These are phyloP conservation scores for Gymnoscopelus braueri DNA, from an alignment of 2,797 vertebrate species.

Conservation along the genomic window DNA sequence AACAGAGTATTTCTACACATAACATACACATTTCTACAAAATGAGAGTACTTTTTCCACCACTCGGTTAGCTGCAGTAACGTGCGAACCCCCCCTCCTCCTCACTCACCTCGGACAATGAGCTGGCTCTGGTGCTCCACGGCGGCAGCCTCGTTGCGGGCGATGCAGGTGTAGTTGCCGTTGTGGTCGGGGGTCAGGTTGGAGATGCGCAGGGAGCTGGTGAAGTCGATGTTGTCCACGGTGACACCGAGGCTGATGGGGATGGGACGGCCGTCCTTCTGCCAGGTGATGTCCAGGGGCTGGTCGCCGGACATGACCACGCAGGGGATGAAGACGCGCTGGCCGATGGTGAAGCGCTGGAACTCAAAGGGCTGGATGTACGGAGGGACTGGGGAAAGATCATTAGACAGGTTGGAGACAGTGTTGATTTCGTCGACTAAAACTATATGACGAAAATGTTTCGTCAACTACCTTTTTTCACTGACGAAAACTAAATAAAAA, in stretches of 20 bases:
- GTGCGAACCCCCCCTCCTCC: conserved; percentile 31
- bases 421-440: too few relatives aligned
- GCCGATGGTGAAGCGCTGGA: conserved; percentile 96
- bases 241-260: conserved; percentile 93
- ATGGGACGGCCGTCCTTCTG: conserved; percentile 97
- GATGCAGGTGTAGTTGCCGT: conserved; percentile 98
- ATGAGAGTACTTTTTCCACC: too few relatives aligned
- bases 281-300: conserved; percentile 98
- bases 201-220: conserved; percentile 97
- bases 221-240: conserved; percentile 99
- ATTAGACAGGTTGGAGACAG: background rate
- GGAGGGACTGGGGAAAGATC: conserved; percentile 87
- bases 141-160: conserved; percentile 95
- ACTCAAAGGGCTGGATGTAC: conserved; percentile 98
- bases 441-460: too few relatives aligned
- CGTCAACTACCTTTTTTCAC: too few relatives aligned
- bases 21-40: too few relatives aligned
- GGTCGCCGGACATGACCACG: conserved; percentile 96
- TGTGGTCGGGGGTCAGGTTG: conserved; percentile 96
- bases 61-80: too few relatives aligned
- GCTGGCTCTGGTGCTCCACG: conserved; percentile 95
- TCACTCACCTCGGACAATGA: conserved; percentile 94
- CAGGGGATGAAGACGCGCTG: conserved; percentile 98
- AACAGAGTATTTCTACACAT: too few relatives aligned
- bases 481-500: too few relatives aligned